Evolutionary conservation across 2,113 vertebrate genomes (phyloP).

Genomic region (Bettongia penicillata): DNA sequence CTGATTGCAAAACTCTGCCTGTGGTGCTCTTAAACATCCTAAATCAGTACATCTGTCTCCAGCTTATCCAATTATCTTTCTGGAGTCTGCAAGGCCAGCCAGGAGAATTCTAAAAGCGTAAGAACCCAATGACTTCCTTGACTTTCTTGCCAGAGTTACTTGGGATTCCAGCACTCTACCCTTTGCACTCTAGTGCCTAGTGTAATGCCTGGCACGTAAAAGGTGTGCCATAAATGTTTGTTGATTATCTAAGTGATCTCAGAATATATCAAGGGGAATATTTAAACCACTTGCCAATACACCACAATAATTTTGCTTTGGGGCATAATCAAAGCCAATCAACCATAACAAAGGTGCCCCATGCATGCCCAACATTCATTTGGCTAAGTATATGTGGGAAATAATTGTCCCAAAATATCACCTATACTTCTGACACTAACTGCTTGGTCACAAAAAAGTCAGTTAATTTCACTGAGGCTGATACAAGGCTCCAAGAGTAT

Average conservation of each 20-base stretch:
- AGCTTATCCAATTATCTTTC: neutral
- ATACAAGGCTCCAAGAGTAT: neutral
- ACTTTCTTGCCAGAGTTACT: neutral
- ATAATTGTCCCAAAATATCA: neutral
- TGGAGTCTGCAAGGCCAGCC: neutral
- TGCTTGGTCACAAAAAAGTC: neutral
- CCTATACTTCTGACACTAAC: neutral
- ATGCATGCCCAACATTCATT: neutral
- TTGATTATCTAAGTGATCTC: neutral
- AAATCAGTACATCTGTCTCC: neutral
- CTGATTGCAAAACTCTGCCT: neutral
- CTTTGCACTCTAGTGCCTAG: neutral
- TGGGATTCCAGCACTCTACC: neutral
- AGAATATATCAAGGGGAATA: neutral
- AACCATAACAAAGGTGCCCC: neutral
- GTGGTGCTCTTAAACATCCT: neutral
- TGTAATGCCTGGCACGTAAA: neutral
- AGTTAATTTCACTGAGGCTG: neutral
- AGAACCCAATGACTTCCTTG: neutral
- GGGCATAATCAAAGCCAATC: neutral
- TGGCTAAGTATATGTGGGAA: neutral
- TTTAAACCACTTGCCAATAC: neutral
- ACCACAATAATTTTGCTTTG: neutral
- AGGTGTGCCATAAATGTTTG: neutral
- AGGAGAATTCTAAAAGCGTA: neutral